These are phyloP conservation scores for Zalophus californianus DNA, from an alignment of 2,797 vertebrate genomes.

Conservation along the genomic window DNA sequence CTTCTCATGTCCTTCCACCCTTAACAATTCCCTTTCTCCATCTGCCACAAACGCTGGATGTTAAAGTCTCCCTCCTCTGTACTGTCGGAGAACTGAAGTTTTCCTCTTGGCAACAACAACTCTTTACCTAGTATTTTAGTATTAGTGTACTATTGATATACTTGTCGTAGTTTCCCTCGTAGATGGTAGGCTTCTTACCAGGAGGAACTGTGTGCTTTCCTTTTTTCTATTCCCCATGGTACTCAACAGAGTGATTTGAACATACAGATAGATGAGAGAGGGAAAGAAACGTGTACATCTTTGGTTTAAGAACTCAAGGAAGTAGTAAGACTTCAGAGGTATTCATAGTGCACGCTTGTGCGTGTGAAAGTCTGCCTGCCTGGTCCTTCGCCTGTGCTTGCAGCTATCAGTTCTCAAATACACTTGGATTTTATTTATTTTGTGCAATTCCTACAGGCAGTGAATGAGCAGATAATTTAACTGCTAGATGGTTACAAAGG, in stretches of 20 bases:
- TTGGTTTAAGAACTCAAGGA: background rate
- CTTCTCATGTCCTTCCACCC: background rate
- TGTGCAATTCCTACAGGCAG: conserved; percentile 38
- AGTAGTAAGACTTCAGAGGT: background rate
- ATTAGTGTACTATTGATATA: background rate
- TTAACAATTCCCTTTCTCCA: background rate
- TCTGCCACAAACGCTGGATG: background rate
- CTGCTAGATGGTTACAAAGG: conserved; percentile 12
- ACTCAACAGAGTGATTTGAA: background rate
- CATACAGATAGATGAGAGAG: background rate
- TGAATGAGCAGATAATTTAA: conserved; percentile 50
- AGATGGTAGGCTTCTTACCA: background rate
- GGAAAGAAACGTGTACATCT: background rate
- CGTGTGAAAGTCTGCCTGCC: background rate
- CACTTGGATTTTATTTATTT: conserved; percentile 56
- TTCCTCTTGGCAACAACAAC: background rate
- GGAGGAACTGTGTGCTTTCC: background rate
- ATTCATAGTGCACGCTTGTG: background rate
- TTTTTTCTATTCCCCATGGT: background rate
- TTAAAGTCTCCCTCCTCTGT: background rate
- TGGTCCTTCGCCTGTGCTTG: background rate
- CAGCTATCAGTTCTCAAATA: conserved; percentile 33
- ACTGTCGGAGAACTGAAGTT: background rate
- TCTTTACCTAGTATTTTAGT: background rate
- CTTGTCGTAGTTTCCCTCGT: background rate